A percentile compares a stretch with the other conserved stretches of the same genome.
phyloP scores from a whole-genome alignment of 2,113 vertebrate species.

The Chamaea fasciata region DNA sequence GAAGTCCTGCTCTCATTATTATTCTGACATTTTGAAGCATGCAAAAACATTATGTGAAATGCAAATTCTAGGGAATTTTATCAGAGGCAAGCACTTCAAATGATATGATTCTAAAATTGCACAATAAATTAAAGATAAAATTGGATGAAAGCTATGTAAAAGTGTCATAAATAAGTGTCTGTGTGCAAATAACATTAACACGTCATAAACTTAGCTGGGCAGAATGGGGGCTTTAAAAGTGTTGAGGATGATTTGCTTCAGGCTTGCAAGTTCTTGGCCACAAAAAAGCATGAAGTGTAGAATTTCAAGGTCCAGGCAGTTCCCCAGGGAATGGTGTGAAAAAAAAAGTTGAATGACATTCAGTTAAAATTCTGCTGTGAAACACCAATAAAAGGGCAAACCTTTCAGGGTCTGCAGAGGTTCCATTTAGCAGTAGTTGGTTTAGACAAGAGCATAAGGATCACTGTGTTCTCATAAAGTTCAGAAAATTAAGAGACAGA shows the following conservation, averaged over 20 bases:
- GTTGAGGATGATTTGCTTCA: conserved; percentile 13
- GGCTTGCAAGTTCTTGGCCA: conserved; percentile 10
- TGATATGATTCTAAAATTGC: background rate
- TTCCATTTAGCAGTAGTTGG: background rate
- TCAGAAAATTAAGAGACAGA: background rate
- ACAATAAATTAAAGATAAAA: background rate
- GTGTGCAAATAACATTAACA: conserved; percentile 14
- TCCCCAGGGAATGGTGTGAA: background rate
- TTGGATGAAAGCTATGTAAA: background rate
- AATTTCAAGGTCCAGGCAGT: background rate
- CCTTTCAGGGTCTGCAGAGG: background rate
- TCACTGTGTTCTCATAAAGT: background rate
- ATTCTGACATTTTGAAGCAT: conserved; percentile 48
- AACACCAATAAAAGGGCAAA: background rate
- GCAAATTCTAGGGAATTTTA: conserved; percentile 52
- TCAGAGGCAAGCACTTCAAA: background rate
- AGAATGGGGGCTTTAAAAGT: background rate
- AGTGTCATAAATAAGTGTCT: background rate
- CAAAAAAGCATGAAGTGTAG: background rate
- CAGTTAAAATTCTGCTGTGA: background rate
- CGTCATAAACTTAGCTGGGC: background rate
- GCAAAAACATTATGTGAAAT: conserved; percentile 30
- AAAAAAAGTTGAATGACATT: background rate
- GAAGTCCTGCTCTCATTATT: background rate
- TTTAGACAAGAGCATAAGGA: background rate